These are phyloP conservation scores for Heterocephalus glaber DNA, from an alignment of 2,113 vertebrate species.

Conservation along the genomic window DNA sequence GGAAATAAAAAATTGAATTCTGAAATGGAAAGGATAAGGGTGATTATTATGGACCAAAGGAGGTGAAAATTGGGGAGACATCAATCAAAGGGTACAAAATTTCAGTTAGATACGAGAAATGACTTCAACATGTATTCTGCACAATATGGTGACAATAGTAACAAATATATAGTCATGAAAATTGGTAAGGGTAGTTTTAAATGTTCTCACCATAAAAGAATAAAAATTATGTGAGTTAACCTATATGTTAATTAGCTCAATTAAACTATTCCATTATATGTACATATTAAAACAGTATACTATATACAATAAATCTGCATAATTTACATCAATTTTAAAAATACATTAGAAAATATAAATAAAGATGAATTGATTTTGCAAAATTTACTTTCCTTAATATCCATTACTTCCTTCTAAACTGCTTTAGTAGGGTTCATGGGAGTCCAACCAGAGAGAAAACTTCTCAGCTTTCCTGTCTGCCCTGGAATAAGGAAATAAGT, in stretches of 20 bases:
- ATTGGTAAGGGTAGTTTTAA: background rate
- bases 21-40: background rate
- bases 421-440: background rate
- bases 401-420: background rate
- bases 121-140: background rate
- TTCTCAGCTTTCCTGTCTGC: background rate
- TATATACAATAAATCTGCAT: background rate
- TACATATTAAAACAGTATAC: background rate
- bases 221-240: background rate
- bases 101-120: background rate
- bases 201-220: background rate
- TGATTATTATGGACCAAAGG: background rate
- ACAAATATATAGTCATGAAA: background rate
- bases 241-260: background rate
- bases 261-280: background rate
- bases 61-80: accelerated
- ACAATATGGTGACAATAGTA: background rate
- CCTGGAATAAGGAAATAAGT: background rate
- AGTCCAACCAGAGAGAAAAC: background rate
- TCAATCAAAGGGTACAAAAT: background rate
- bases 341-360: background rate
- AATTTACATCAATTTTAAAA: background rate
- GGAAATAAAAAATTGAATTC: background rate
- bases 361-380: background rate
- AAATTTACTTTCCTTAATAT: background rate